Evolutionary conservation across 2,888 invertebrate genomes (phyloP), one percentile per base, ranked within the genome.

Genomic region (Mythimna ferrago): DNA sequence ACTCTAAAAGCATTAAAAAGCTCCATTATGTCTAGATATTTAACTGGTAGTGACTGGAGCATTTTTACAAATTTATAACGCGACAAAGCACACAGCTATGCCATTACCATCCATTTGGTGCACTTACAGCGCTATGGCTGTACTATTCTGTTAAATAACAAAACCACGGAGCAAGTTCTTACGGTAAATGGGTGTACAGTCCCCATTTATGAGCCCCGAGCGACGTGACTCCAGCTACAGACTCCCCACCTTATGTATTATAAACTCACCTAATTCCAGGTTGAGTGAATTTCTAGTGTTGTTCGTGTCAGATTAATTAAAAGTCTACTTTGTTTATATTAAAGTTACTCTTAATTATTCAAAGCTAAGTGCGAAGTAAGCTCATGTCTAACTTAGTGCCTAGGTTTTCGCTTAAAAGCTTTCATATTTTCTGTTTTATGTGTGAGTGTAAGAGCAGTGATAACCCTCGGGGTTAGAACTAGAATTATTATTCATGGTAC

Each of bases 81-180:
- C 82, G 76, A 71, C 73, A 80, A 80, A 85, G 75, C 74, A 77
- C 82, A 86, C 82, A 75, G 76, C 75, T 63, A 64, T 53, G 73
- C 89, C 86, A 88, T 89, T 90, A 91, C 83, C 88, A 85, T 89
- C 89, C 89, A 90, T 87, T 89, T 87, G 83, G 85, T 88, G 90
- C 91, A 91, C 91, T 91, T 89, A 89, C 81, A 77, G 75, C 71
- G 41, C 76, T 68, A 76, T 73, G 73, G 74, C 65, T 76, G 71
- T 76, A 80, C 82, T 65, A 66, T 76, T 72, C 77, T 86, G 86
- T 85, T 89, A 90, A 90, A 90, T 89, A 90, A 90, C 90, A 88
- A 86, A 88, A 84, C 84, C 81, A 78, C 71, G 54, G 81, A 74
- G 74, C 66, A 76, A 85, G 85, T 86, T 85, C 81, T 83, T 79